Conservation (phyloP, 2,888 invertebrate genomes). For the Ophion ventricosus region DNA sequence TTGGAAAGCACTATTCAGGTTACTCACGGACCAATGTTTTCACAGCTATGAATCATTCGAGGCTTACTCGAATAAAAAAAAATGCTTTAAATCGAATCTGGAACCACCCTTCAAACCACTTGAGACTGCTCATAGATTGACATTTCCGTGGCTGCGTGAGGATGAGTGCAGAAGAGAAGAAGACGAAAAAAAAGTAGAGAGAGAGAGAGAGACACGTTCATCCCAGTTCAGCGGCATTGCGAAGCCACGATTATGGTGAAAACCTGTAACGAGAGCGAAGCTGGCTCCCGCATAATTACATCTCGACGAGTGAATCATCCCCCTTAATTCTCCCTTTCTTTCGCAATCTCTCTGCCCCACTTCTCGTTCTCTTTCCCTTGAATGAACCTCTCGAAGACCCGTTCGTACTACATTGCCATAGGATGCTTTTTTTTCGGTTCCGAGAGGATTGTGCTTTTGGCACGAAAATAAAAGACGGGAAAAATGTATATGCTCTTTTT, state of each 20-base stretch:
- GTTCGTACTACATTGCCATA: constrained; percentile 3
- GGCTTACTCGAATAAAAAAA: constrained; percentile 60
- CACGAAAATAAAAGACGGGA: not conserved
- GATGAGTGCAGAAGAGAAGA: constrained; percentile 23
- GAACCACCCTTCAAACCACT: constrained; percentile 58
- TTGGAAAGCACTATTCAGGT: constrained; percentile 38
- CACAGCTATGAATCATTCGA: constrained; percentile 24
- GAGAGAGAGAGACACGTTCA: constrained; percentile 41
- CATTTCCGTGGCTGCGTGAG: constrained; percentile 59
- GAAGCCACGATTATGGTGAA: constrained; percentile 26
- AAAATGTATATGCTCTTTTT: constrained; percentile 12
- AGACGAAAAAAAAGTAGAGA: constrained; percentile 22
- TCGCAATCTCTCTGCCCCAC: not conserved
- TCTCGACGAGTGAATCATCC: constrained; percentile 36
- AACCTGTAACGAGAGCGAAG: constrained; percentile 55
- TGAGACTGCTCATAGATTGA: constrained; percentile 35
- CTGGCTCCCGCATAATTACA: constrained; percentile 55
- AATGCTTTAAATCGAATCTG: constrained; percentile 62
- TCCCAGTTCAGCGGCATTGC: constrained; percentile 31
- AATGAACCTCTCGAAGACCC: not conserved
- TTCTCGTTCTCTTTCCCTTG: constrained; percentile 4
- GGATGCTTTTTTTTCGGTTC: not conserved
- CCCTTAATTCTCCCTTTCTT: constrained; percentile 13
- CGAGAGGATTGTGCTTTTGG: not conserved
- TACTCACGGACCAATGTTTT: constrained; percentile 43